Evolutionary conservation across 2,888 invertebrate genomes (phyloP).

Genomic region (Pomacea canaliculata): DNA sequence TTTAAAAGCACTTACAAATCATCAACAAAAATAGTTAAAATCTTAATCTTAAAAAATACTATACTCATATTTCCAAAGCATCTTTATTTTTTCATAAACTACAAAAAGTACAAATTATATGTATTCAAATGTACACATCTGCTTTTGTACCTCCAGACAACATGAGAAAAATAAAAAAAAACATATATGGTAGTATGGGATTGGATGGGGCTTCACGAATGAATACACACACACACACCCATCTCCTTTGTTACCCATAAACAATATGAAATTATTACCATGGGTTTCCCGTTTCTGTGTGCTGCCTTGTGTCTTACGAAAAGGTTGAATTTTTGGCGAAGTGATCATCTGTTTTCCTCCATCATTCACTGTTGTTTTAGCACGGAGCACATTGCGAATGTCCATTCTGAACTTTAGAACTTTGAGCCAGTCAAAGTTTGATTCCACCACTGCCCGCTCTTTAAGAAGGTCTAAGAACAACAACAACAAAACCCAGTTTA

Average conservation of each 20-base stretch:
- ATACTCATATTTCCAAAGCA: no score
- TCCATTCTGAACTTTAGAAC: slow-evolving; percentile 65
- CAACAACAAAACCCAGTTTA: neutral
- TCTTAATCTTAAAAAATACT: neutral
- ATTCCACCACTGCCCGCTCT: slow-evolving; percentile 37
- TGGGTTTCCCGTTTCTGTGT: slow-evolving; percentile 18
- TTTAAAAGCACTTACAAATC: neutral
- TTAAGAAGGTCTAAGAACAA: slow-evolving; percentile 49
- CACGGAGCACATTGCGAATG: slow-evolving; percentile 60
- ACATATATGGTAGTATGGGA: no score
- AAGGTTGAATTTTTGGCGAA: slow-evolving; percentile 6
- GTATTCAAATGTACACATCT: no score
- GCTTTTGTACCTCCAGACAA: no score
- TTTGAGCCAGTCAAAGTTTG: slow-evolving; percentile 63
- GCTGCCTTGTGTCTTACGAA: slow-evolving; percentile 17
- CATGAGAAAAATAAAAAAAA: no score
- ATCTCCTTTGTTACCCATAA: no score
- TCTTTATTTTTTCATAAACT: no score
- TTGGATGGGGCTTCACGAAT: no score
- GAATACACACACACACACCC: no score
- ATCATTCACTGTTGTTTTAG: slow-evolving; percentile 60
- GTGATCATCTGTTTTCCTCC: slow-evolving; percentile 27
- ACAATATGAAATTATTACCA: slow-evolving; percentile 7
- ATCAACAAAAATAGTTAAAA: neutral
- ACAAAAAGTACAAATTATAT: no score